These are phyloP conservation scores for Sturnus vulgaris DNA, from an alignment of 2,113 vertebrate species.

Conservation along the genomic window DNA sequence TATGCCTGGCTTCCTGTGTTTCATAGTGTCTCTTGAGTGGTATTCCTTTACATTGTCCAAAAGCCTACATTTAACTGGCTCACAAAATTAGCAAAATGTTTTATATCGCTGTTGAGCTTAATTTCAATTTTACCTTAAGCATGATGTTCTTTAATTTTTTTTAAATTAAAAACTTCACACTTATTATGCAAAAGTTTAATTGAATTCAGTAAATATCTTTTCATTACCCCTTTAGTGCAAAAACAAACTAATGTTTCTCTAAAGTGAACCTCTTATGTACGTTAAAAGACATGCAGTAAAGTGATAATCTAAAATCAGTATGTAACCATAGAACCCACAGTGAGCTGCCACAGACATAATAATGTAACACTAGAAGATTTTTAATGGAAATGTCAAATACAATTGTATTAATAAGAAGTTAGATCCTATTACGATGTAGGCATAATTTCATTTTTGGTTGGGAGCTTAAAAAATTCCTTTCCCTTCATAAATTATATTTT, in stretches of 20 bases:
- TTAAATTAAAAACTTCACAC: not conserved
- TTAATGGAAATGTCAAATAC: slow-evolving; percentile 49
- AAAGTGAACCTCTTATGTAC: not conserved
- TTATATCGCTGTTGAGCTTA: not conserved
- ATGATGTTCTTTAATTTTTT: not conserved
- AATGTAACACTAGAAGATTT: not conserved
- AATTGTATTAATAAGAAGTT: slow-evolving; percentile 26
- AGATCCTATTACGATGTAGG: not conserved
- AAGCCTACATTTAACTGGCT: not conserved
- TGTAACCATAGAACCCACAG: not conserved
- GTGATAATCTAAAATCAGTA: not conserved
- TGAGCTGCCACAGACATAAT: not conserved
- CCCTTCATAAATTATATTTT: not conserved
- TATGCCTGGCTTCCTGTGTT: not conserved
- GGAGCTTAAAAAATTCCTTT: slow-evolving; percentile 5
- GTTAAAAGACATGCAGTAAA: not conserved
- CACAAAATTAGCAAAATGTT: not conserved
- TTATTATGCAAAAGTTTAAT: not conserved
- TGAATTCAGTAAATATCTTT: not conserved
- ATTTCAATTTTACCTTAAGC: not conserved
- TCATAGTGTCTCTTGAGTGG: not conserved
- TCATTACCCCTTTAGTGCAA: not conserved
- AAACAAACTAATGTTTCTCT: not conserved
- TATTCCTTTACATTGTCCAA: not conserved
- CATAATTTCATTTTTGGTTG: not conserved